Percentiles rank a stretch among this genome's conserved stretches.
phyloP scores from a whole-genome alignment of 2,888 invertebrate genomes.

The Crossocerus cetratus region DNA sequence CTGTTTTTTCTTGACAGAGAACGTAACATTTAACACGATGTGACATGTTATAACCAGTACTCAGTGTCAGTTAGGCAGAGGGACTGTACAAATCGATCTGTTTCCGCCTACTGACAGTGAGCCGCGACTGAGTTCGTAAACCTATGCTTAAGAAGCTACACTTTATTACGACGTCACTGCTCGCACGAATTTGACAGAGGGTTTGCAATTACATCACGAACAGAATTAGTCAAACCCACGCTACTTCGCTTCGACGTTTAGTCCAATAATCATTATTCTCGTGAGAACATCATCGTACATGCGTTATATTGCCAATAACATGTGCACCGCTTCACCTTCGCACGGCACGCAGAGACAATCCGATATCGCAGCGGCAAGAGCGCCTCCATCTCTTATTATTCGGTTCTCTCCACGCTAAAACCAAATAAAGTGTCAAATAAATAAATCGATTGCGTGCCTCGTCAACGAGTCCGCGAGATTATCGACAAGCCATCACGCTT shows the following conservation, averaged over 20 bases:
- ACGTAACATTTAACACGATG: constrained; percentile 56
- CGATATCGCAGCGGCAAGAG: not conserved
- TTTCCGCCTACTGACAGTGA: constrained; percentile 48
- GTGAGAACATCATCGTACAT: constrained; percentile 44
- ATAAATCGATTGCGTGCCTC: not conserved
- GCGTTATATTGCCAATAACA: constrained; percentile 49
- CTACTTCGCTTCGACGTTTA: constrained; percentile 47
- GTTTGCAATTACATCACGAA: constrained; percentile 49
- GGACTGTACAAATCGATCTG: constrained; percentile 56
- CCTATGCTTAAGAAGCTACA: constrained; percentile 54
- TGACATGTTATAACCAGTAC: constrained; percentile 37
- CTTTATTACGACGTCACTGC: constrained; percentile 54
- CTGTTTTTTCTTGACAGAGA: constrained; percentile 42
- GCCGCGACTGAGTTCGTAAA: constrained; percentile 45
- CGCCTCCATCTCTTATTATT: too few species aligned
- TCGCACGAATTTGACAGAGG: constrained; percentile 53
- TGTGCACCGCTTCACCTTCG: constrained; percentile 56
- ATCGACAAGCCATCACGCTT: not conserved
- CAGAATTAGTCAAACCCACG: constrained; percentile 47
- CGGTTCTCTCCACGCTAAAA: not conserved
- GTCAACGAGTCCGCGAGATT: not conserved
- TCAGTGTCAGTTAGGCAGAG: constrained; percentile 50
- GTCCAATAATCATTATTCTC: constrained; percentile 48
- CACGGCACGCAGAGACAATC: constrained; percentile 22
- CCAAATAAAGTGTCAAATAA: constrained; percentile 2